Evolutionary conservation across 2,797 vertebrate species (phyloP).

Genomic region (Kryptolebias ocellatus): DNA sequence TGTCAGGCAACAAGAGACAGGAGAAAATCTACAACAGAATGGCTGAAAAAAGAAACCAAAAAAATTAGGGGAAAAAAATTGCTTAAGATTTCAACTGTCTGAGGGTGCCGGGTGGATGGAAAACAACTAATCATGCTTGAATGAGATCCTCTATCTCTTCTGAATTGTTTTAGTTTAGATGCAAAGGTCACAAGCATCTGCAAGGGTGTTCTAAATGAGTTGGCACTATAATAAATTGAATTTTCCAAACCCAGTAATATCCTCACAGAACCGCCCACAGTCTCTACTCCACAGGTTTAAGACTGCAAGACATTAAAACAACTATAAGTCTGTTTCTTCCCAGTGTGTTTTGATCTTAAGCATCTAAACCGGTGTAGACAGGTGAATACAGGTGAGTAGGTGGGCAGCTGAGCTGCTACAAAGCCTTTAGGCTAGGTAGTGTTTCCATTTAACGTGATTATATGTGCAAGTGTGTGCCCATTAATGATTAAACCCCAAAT

Average conservation of each 20-base stretch:
- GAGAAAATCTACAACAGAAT: too few species aligned
- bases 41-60: too few species aligned
- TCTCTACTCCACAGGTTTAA: constrained; percentile 51
- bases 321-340: constrained; percentile 42
- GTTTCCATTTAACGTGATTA: constrained; percentile 51
- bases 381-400: constrained; percentile 60
- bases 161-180: constrained; percentile 23
- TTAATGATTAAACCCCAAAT: constrained; percentile 40
- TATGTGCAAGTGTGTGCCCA: constrained; percentile 8
- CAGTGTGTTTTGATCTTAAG: constrained; percentile 48
- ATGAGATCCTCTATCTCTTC: constrained; percentile 29
- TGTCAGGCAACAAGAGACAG: too few species aligned
- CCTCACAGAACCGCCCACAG: constrained; percentile 39
- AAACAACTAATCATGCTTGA: constrained; percentile 54
- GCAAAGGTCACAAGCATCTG: constrained; percentile 43
- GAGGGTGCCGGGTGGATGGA: constrained; percentile 11
- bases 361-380: constrained; percentile 49
- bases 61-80: too few species aligned
- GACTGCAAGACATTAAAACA: constrained; percentile 15
- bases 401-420: constrained; percentile 70
- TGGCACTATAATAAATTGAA: constrained; percentile 47
- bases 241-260: constrained; percentile 49
- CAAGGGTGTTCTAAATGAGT: constrained; percentile 48
- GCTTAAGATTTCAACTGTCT: constrained; percentile 6
- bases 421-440: constrained; percentile 54